These are phyloP conservation scores for Machaerirhynchus nigripectus DNA, from an alignment of 2,113 vertebrate species.

Conservation along the genomic window DNA sequence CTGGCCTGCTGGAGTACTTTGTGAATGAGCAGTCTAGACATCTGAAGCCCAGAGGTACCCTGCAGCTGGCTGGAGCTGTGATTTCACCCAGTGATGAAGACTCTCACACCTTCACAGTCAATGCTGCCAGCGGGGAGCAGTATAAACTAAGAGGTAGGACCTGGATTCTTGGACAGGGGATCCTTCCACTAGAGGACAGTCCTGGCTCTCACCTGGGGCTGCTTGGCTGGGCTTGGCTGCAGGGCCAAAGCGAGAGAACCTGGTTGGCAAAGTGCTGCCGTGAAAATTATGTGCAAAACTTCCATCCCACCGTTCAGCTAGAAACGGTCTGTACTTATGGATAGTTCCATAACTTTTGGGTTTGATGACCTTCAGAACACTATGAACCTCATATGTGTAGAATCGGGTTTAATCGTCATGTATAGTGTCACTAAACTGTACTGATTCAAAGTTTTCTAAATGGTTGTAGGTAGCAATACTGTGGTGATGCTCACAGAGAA, in stretches of 20 bases:
- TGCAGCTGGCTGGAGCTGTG: constrained; percentile 93
- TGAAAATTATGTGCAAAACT: neutral
- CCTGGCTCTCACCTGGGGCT: neutral
- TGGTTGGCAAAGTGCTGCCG: neutral
- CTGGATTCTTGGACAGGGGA: neutral
- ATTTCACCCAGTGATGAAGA: constrained; percentile 98
- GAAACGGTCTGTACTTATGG: neutral
- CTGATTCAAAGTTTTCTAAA: neutral
- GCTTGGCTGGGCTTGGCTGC: neutral
- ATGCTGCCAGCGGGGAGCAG: constrained; percentile 95
- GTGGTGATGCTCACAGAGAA: neutral
- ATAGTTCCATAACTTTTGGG: neutral
- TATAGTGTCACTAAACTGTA: neutral
- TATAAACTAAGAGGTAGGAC: constrained; percentile 94
- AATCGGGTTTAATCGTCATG: neutral
- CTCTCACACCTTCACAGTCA: constrained; percentile 96
- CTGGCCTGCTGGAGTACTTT: constrained; percentile 95
- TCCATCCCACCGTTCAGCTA: neutral
- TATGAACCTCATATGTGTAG: neutral
- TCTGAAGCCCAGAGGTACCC: constrained; percentile 92
- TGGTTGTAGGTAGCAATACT: neutral
- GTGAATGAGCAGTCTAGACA: constrained; percentile 92
- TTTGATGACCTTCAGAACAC: neutral
- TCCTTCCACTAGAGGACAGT: constrained; percentile 40
- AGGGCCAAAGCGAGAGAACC: neutral